Evolutionary conservation across 2,113 vertebrate species (phyloP), one percentile per base, ranked within the genome.

Genomic region (Danionella cerebrum): DNA sequence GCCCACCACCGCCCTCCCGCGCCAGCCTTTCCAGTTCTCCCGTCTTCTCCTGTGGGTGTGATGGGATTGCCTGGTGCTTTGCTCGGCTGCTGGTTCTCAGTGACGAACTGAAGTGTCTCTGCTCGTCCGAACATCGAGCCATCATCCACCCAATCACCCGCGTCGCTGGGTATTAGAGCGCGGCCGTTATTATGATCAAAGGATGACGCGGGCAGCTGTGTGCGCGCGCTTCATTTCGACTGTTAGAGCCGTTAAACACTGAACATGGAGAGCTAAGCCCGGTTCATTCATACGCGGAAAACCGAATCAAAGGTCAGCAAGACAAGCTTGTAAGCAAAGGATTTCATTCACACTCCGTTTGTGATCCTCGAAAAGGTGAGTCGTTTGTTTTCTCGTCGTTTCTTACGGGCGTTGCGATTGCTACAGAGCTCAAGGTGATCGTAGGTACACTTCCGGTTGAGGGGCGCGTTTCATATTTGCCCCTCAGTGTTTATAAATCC

Each of bases 341-440:
- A 31, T 60, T 60, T 44, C 13, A 60, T 44, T 31, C 10, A 29
- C 57, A 3, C 24, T 39, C 18, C 25, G 44, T 66, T 33, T 60
- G 48, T 71, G 57, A 72, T 58, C 71, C 63, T 60, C 78, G 58
- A 73, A 68, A 54, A 67, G 84, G 86, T 87, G 48, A 84, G 86
- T 53, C 24, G 1, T 44, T 60, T 18, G 16, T 52, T 16, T 79
- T 69, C 83, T 19, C 7, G 33, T 60, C 13, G 53, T 68, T 22
- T 67, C 18, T 6, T 18, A n/a, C n/a, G 10, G 21, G 57, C 18
- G 41, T 36, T 39, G 38, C 48, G 33, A 31, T 38, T 51, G 35
- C 19, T 18, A 22, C 7, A 57, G 52, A 47, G 18, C 19, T 31
- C 7, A 14, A 25, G 9, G 5, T 13, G 39, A 44, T 13, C 44